Evolutionary conservation across 2,888 invertebrate species (phyloP).

Genomic region (Digitonthophagus gazella): DNA sequence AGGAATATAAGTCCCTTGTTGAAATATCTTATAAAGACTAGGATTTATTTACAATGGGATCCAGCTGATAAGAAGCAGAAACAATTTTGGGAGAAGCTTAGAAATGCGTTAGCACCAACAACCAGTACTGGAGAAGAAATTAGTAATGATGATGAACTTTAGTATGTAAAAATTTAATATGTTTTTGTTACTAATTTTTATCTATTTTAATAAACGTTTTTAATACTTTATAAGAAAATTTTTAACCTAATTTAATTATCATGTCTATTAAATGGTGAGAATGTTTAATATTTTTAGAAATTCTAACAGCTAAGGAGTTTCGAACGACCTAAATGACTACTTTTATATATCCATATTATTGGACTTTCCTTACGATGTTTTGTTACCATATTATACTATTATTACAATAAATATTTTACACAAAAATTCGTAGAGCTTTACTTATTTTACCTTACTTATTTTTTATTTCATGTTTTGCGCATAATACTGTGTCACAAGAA

Average conservation of each 20-base stretch:
- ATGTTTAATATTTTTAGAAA: too few relatives aligned
- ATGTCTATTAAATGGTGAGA: too few relatives aligned
- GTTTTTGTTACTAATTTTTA: not conserved
- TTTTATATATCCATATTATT: slow-evolving; percentile 26
- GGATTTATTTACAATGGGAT: slow-evolving; percentile 64
- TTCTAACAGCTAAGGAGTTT: not conserved
- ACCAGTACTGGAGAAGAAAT: not conserved
- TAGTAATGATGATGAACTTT: not conserved
- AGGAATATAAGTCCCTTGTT: slow-evolving; percentile 60
- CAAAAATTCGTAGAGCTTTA: slow-evolving; percentile 22
- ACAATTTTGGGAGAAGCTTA: slow-evolving; percentile 47
- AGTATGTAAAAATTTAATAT: not conserved
- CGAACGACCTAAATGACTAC: slow-evolving; percentile 7
- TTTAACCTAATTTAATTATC: too few relatives aligned
- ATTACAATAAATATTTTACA: slow-evolving; percentile 34
- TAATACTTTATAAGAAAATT: too few relatives aligned
- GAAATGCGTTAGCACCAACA: slow-evolving; percentile 38
- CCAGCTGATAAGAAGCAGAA: slow-evolving; percentile 48
- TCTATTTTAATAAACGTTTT: not conserved
- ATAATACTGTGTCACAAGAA: too few relatives aligned
- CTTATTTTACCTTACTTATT: too few relatives aligned
- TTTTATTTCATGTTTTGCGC: too few relatives aligned
- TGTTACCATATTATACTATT: slow-evolving; percentile 31
- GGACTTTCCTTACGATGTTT: slow-evolving; percentile 31
- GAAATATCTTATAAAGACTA: slow-evolving; percentile 61